phyloP scores from a whole-genome alignment of 2,888 invertebrate species.

The Latheticus oryzae region DNA sequence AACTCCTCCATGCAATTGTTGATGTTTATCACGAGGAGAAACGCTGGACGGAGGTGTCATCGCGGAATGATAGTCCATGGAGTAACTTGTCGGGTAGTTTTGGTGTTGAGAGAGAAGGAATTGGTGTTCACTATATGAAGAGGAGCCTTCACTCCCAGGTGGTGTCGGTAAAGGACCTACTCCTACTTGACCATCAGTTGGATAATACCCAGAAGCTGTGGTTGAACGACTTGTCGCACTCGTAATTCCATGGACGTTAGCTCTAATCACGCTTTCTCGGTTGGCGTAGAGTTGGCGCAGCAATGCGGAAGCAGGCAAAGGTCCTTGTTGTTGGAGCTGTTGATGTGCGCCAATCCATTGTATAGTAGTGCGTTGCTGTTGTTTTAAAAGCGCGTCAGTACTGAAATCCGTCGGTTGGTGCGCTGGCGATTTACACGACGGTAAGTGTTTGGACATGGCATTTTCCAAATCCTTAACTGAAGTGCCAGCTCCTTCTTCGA shows the following conservation, averaged over 20 bases:
- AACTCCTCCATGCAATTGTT: conserved; percentile 71
- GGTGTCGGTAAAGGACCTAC: conserved; percentile 87
- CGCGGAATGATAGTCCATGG: conserved; percentile 88
- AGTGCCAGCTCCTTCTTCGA: conserved; percentile 65
- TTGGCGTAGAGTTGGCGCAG: conserved; percentile 92
- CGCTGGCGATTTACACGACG: conserved; percentile 71
- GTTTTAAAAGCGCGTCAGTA: conserved; percentile 84
- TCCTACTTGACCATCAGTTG: conserved; percentile 73
- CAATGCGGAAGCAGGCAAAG: conserved; percentile 89
- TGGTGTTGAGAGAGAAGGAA: conserved; percentile 70
- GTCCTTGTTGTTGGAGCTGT: conserved; percentile 69
- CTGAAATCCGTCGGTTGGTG: conserved; percentile 89
- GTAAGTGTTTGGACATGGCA: conserved; percentile 96
- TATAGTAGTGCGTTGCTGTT: conserved; percentile 85
- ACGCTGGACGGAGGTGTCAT: conserved; percentile 99
- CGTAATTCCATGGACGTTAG: conserved; percentile 77
- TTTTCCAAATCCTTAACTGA: conserved; percentile 94
- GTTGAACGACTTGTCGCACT: conserved; percentile 62
- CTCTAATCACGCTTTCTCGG: conserved; percentile 94
- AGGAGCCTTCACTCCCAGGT: conserved; percentile 87
- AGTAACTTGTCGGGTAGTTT: conserved; percentile 72
- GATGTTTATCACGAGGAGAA: conserved; percentile 89
- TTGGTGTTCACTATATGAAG: conserved; percentile 77
- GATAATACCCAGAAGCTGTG: conserved; percentile 63
- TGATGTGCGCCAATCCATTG: conserved; percentile 93